Evolutionary conservation across 2,113 vertebrate species (phyloP).

Genomic region (Mionectes macconnelli): DNA sequence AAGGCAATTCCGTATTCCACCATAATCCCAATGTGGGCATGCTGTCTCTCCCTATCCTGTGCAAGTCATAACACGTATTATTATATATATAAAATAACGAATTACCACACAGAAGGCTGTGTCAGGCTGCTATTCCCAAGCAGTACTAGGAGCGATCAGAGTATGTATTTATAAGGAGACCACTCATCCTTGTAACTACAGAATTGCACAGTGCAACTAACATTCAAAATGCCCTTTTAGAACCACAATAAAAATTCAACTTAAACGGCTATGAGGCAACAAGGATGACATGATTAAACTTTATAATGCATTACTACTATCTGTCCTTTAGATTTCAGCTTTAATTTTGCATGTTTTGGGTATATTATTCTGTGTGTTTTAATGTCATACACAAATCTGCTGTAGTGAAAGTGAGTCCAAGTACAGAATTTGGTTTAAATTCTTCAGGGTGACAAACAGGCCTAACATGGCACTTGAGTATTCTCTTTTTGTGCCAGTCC

Average conservation of each 20-base stretch:
- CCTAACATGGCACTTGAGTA: background rate
- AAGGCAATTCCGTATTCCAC: slow-evolving; percentile 95
- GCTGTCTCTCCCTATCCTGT: slow-evolving; percentile 87
- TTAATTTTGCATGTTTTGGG: background rate
- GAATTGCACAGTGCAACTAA: background rate
- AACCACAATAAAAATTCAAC: background rate
- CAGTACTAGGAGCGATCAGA: background rate
- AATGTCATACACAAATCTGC: background rate
- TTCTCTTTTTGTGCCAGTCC: background rate
- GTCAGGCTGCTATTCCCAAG: background rate
- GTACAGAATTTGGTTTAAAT: background rate
- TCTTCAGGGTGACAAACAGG: background rate
- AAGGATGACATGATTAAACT: background rate
- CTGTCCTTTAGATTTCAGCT: background rate
- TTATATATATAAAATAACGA: background rate
- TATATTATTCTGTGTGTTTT: background rate
- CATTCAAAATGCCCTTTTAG: background rate
- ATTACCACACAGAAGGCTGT: background rate
- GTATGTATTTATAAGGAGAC: too few relatives aligned
- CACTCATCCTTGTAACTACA: background rate
- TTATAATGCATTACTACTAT: background rate
- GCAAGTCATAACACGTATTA: background rate
- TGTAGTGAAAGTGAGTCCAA: background rate
- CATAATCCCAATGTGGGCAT: slow-evolving; percentile 93
- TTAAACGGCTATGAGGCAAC: background rate